Evolutionary conservation across 2,797 vertebrate genomes (phyloP).

Genomic region (Sorex maritimensis): DNA sequence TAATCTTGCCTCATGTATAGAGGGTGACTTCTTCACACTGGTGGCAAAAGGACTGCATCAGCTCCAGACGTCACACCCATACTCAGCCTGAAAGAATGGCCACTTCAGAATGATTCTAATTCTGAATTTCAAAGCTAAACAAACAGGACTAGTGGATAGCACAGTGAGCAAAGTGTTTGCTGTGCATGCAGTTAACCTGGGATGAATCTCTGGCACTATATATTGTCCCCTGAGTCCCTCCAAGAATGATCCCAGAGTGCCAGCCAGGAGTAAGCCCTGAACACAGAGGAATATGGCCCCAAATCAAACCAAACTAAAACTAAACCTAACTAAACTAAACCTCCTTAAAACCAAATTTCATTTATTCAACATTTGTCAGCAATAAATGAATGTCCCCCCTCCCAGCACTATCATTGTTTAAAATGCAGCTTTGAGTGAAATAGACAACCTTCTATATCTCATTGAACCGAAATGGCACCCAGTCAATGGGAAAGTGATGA

Average conservation of each 20-base stretch:
- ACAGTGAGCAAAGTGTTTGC: too few relatives aligned
- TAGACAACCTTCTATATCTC: not conserved
- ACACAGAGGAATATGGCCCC: too few relatives aligned
- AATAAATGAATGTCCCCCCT: not conserved
- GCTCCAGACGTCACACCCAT: not conserved
- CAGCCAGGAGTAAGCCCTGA: too few relatives aligned
- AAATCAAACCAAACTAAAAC: too few relatives aligned
- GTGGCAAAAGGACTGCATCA: not conserved
- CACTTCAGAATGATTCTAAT: not conserved
- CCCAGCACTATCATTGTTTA: not conserved
- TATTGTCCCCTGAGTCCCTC: too few relatives aligned
- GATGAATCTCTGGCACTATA: too few relatives aligned
- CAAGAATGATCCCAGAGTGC: too few relatives aligned
- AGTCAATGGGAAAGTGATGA: not conserved
- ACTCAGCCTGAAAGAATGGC: not conserved
- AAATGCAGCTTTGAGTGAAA: conserved; percentile 23
- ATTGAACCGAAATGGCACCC: not conserved
- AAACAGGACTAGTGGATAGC: too few relatives aligned
- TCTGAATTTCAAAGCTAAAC: not conserved
- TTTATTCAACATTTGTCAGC: not conserved
- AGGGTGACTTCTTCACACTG: too few relatives aligned
- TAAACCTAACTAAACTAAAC: not conserved
- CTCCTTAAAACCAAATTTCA: not conserved
- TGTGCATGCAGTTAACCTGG: too few relatives aligned
- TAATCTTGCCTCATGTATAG: not conserved